Base-by-base conservation (phyloP, 2,888 invertebrate genomes). In the Drosophila phalerata region DNA sequence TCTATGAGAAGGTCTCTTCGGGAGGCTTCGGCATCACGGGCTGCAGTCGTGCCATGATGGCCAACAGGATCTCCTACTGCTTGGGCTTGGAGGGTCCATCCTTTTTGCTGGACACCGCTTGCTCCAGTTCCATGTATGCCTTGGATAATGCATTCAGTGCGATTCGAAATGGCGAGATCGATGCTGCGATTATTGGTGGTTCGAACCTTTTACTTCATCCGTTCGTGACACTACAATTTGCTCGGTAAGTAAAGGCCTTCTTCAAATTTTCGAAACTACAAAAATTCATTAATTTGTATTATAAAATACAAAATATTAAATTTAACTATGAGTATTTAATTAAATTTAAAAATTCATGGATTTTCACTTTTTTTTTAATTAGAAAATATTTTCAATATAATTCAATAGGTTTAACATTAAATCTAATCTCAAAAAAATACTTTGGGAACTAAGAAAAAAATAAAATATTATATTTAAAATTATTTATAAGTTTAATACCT, bases 111-210 rank as follows among this genome's bases (percentile, higher is more conserved):
- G 98, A 99, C 92, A 97, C 98, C 0, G 98, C 98, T 0, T 99
- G 98, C 91, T 98, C 98, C n/a, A 98, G 98, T 61, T 97, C 98
- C 9, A 94, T 98, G 77, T 95, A 97, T 81, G 98, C 98, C 0
- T 78, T 98, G 62, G 97, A 98, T 85, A 96, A 96, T 74, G 97
- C 96, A 13, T 96, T 96, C 91, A 94, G 94, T 51, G 94, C 96
- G 0, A 95, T 98, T 48, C 93, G 96, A 37, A 94, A 95, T 77
- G 98, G 97, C 0, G 95, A 96, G 71, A 97, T 98, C 88, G 98
- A 99, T 70, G 94, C 96, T 0, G 98, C 98, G 0, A 95, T 99
- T 58, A 97, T 99, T 3, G 98, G 96, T 5, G 98, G 98, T 0
- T 94, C 96, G 17, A 97, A 97, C 91, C 92, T 99, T 28, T 96